Evolutionary conservation across 2,797 vertebrate genomes (phyloP).

Genomic region (Acanthornis magna): DNA sequence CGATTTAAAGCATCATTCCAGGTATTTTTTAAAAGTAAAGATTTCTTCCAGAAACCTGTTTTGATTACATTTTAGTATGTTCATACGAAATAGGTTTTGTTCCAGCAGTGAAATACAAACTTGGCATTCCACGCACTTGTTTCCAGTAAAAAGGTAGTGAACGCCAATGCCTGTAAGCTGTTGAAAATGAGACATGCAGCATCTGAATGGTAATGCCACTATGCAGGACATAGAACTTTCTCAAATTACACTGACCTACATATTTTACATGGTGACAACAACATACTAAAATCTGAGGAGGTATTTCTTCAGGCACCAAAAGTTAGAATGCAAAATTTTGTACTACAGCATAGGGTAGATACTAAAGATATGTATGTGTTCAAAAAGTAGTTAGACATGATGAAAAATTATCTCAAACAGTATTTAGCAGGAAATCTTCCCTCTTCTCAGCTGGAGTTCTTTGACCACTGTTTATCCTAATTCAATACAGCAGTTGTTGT

Average conservation of each 20-base stretch:
- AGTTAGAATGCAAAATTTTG: background rate
- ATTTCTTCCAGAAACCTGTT: background rate
- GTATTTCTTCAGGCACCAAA: background rate
- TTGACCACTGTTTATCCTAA: background rate
- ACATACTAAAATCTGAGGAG: background rate
- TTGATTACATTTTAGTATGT: background rate
- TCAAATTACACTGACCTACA: background rate
- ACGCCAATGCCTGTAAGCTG: background rate
- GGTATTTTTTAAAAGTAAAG: background rate
- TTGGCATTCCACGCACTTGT: background rate
- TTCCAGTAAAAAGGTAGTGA: slow-evolving; percentile 13
- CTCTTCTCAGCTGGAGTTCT: background rate
- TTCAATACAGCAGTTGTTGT: background rate
- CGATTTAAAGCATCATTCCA: background rate
- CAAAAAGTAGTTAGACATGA: background rate
- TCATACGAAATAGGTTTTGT: background rate
- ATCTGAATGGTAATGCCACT: background rate
- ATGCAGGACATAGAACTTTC: background rate
- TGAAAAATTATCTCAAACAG: background rate
- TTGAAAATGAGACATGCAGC: background rate
- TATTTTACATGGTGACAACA: background rate
- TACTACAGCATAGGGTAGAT: background rate
- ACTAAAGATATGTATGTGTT: background rate
- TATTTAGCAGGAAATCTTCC: background rate
- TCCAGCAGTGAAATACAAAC: background rate